Percentiles rank a stretch among this genome's conserved stretches.
These are phyloP conservation scores for Theretra japonica DNA, from an alignment of 2,888 invertebrate species.

Conservation along the genomic window DNA sequence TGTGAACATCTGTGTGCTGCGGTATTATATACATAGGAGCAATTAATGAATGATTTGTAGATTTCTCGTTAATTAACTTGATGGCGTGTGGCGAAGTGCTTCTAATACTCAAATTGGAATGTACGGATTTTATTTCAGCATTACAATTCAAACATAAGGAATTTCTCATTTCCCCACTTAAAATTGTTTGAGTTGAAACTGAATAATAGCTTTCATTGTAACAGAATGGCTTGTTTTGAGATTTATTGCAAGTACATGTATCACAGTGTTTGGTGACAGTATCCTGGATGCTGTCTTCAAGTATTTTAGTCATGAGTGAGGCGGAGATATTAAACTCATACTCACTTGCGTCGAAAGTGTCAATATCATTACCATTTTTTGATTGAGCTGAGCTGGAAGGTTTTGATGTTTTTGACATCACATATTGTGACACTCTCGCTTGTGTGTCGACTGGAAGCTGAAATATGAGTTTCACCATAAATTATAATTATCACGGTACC, in stretches of 20 bases:
- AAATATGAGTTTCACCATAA: slow-evolving; percentile 46
- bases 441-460: slow-evolving; percentile 96
- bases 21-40: slow-evolving; percentile 69
- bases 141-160: slow-evolving; percentile 86
- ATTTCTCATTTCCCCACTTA: slow-evolving; percentile 78
- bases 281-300: slow-evolving; percentile 94
- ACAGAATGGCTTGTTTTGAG: slow-evolving; percentile 79
- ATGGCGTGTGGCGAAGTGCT: slow-evolving; percentile 70
- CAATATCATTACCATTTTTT: slow-evolving; percentile 71
- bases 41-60: slow-evolving; percentile 51
- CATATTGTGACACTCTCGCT: slow-evolving; percentile 92
- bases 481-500: slow-evolving; percentile 34
- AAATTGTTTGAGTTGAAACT: slow-evolving; percentile 86
- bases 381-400: slow-evolving; percentile 74
- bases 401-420: slow-evolving; percentile 85
- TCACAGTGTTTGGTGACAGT: slow-evolving; percentile 92
- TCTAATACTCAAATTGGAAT: slow-evolving; percentile 73
- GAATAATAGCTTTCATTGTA: slow-evolving; percentile 84
- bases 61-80: slow-evolving; percentile 68
- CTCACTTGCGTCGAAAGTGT: slow-evolving; percentile 85
- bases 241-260: slow-evolving; percentile 90
- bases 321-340: slow-evolving; percentile 91
- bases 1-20: slow-evolving; percentile 53
- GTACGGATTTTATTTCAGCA: slow-evolving; percentile 78
- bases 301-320: slow-evolving; percentile 95